Evolutionary conservation across 2,888 invertebrate species (phyloP).

Genomic region (Oasisia sp.): DNA sequence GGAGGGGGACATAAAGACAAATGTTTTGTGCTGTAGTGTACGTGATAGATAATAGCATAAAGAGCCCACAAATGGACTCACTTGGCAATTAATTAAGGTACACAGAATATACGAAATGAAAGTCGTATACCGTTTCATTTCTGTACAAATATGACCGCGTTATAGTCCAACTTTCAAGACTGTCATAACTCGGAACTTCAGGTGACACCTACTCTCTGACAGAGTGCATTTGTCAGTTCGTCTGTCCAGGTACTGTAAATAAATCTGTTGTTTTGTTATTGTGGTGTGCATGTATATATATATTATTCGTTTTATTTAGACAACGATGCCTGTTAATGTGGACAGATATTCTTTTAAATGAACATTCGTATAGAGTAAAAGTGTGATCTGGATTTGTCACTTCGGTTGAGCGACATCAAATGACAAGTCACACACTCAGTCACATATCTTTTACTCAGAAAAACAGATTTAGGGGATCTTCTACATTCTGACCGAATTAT

Average conservation of each 20-base stretch:
- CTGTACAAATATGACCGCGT: neutral
- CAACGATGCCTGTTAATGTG: neutral
- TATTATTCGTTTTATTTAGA: neutral
- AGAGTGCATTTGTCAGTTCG: neutral
- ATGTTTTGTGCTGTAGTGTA: neutral
- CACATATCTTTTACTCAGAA: neutral
- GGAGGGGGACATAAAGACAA: slow-evolving; percentile 7
- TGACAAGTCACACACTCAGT: neutral
- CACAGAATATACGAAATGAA: neutral
- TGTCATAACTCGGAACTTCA: neutral
- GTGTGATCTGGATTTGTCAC: no score
- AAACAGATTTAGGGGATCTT: neutral
- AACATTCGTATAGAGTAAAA: neutral
- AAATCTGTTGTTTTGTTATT: neutral
- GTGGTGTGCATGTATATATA: neutral
- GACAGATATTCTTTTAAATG: neutral
- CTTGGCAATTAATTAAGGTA: neutral
- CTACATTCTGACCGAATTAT: no score
- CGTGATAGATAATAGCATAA: neutral
- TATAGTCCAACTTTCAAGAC: neutral
- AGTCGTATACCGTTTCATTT: neutral
- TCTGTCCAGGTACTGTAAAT: slow-evolving; percentile 1
- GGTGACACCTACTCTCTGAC: neutral
- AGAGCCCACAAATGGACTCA: neutral
- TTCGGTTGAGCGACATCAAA: neutral